These are phyloP conservation scores for Cottus gobio DNA, from an alignment of 2,113 vertebrate genomes.

Conservation along the genomic window DNA sequence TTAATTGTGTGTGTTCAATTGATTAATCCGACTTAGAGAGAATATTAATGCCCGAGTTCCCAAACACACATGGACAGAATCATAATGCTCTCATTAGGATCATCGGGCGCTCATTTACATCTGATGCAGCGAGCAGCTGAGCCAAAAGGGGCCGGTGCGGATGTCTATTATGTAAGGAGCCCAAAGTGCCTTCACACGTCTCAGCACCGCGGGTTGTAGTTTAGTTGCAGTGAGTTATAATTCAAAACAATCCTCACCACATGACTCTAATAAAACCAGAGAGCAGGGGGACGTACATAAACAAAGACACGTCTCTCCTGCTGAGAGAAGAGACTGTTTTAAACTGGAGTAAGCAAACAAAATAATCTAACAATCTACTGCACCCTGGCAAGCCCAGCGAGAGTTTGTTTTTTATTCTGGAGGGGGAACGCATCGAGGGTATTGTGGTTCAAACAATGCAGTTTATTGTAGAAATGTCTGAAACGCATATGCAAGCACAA, in stretches of 20 bases:
- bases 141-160: neutral
- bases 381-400: neutral
- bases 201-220: conserved; percentile 62
- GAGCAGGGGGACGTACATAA: conserved; percentile 2
- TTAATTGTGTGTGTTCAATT: conserved; percentile 39
- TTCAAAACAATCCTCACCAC: conserved; percentile 47
- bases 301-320: conserved; percentile 40
- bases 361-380: conserved; percentile 38
- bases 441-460: conserved; percentile 7
- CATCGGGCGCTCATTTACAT: conserved; percentile 52
- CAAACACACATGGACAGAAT: conserved; percentile 60
- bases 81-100: conserved; percentile 61
- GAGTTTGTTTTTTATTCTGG: conserved; percentile 18
- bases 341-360: conserved; percentile 29
- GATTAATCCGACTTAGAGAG: conserved; percentile 57
- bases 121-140: conserved; percentile 48
- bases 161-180: conserved; percentile 44
- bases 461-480: neutral
- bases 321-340: conserved; percentile 27
- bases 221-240: conserved; percentile 38
- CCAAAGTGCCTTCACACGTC: neutral
- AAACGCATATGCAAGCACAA: neutral
- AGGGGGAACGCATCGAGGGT: neutral
- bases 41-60: conserved; percentile 60
- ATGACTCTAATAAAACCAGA: conserved; percentile 54